These are phyloP conservation scores for Volucella bombylans DNA, from an alignment of 2,888 invertebrate species.

Conservation along the genomic window DNA sequence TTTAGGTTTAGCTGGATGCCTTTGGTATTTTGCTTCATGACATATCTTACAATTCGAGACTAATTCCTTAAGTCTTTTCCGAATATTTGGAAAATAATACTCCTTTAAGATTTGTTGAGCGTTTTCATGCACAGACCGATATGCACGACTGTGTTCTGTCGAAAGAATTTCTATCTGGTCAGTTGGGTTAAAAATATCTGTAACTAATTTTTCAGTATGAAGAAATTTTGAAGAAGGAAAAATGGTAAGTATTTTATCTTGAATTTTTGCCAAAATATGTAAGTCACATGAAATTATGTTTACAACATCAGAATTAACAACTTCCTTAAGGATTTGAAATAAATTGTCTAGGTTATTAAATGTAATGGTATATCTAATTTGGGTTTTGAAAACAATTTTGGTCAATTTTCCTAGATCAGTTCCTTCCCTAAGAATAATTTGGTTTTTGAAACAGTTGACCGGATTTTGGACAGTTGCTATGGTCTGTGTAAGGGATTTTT, in stretches of 20 bases:
- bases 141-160: conserved; percentile 37
- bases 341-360: conserved; percentile 18
- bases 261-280: conserved; percentile 48
- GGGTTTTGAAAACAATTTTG: conserved; percentile 60
- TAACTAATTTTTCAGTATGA: conserved; percentile 28
- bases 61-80: no score
- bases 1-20: neutral
- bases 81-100: neutral
- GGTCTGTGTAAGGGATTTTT: neutral
- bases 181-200: conserved; percentile 41
- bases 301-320: conserved; percentile 28
- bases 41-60: no score
- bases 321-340: conserved; percentile 13
- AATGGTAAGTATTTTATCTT: conserved; percentile 23
- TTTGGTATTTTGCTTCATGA: no score
- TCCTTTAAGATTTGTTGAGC: neutral
- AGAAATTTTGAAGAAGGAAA: conserved; percentile 44
- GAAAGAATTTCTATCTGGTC: conserved; percentile 45
- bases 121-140: conserved; percentile 7
- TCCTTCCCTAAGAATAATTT: conserved; percentile 10
- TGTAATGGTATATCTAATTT: conserved; percentile 34
- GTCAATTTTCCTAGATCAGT: conserved; percentile 11
- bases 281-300: conserved; percentile 54
- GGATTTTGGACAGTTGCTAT: conserved; percentile 21
- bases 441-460: conserved; percentile 27